Percentiles rank a stretch among this genome's conserved stretches.
phyloP scores from a whole-genome alignment of 2,113 vertebrate genomes.

The Platycercus adscitus region DNA sequence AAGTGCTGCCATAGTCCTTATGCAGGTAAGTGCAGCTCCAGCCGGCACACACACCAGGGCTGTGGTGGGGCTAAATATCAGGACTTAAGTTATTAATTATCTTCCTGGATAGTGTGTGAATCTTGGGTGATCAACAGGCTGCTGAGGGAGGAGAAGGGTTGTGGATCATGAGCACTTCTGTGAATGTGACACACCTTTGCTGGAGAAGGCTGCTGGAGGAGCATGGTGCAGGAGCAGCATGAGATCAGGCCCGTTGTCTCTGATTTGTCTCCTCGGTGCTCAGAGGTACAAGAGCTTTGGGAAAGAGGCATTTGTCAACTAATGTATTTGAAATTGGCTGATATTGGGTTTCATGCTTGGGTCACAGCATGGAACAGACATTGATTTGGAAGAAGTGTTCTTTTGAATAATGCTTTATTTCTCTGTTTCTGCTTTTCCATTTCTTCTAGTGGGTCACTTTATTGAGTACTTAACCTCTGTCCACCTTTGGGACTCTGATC shows the following conservation, averaged over 20 bases:
- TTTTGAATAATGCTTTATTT: neutral
- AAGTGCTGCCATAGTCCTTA: neutral
- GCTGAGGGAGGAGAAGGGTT: neutral
- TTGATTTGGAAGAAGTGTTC: neutral
- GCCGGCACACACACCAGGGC: neutral
- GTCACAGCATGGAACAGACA: neutral
- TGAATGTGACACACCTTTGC: fast-evolving
- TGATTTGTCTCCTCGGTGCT: neutral
- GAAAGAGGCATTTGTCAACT: fast-evolving
- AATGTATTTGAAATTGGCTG: neutral
- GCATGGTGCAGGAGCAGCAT: fast-evolving
- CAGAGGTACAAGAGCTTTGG: neutral
- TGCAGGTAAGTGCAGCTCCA: neutral
- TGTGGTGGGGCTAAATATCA: neutral
- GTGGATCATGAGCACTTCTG: fast-evolving
- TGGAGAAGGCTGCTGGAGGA: neutral
- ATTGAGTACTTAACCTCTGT: neutral
- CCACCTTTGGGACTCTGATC: neutral
- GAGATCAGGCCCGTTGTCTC: neutral
- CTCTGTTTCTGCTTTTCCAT: neutral
- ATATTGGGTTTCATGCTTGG: neutral
- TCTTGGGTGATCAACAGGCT: neutral
- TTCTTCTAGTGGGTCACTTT: neutral
- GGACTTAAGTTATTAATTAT: fast-evolving
- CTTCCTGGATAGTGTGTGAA: neutral